These are phyloP conservation scores for Zoanthus gigantus DNA, from an alignment of 92 coral and sea anemone species.

Conservation along the genomic window DNA sequence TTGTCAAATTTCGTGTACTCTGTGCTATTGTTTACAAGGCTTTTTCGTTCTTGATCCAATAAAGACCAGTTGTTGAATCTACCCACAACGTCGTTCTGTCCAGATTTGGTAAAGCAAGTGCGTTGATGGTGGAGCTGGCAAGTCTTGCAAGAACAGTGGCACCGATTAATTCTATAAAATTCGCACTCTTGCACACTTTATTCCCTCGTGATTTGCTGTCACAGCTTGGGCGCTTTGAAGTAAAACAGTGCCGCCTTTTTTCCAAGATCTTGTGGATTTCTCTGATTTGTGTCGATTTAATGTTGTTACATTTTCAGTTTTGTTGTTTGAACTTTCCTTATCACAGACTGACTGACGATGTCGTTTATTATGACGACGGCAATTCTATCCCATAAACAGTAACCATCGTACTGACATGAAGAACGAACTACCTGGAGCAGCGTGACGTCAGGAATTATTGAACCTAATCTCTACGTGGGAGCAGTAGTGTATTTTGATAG, in stretches of 20 bases:
- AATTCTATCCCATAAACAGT: constrained; percentile 33
- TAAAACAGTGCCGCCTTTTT: constrained; percentile 46
- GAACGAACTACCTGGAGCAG: constrained; percentile 29
- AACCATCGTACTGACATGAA: constrained; percentile 31
- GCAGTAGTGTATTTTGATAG: constrained; percentile 22
- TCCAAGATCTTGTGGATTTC: constrained; percentile 30
- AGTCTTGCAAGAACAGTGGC: constrained; percentile 26
- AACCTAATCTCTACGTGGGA: constrained; percentile 42
- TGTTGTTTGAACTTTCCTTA: neutral
- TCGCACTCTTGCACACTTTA: constrained; percentile 46
- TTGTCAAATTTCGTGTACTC: constrained; percentile 66
- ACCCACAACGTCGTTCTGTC: constrained; percentile 40
- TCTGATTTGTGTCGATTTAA: no score
- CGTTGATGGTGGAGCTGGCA: neutral
- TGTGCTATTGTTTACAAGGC: constrained; percentile 67
- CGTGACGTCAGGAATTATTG: constrained; percentile 38
- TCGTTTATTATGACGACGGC: constrained; percentile 9
- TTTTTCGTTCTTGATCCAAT: constrained; percentile 61
- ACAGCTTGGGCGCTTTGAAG: constrained; percentile 69
- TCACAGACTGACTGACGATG: constrained; percentile 46
- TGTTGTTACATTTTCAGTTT: neutral
- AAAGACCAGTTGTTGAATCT: constrained; percentile 59
- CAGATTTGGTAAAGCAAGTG: neutral
- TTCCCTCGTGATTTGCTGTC: constrained; percentile 41
- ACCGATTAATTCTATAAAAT: constrained; percentile 45